Evolutionary conservation across 2,888 invertebrate species (phyloP).

Genomic region (Druceiella hillmani): DNA sequence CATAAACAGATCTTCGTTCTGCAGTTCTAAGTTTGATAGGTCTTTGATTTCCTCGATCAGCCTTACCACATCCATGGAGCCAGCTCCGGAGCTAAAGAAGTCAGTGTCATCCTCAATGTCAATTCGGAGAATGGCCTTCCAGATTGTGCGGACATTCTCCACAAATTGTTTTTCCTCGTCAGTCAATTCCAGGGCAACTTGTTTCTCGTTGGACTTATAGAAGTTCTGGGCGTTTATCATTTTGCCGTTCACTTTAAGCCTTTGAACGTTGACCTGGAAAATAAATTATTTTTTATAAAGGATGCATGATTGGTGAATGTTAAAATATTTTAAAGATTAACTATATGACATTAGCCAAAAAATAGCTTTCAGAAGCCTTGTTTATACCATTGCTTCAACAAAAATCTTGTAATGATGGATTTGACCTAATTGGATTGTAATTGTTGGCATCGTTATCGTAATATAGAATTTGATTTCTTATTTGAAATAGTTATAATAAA

Average conservation of each 20-base stretch:
- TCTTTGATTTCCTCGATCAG: slow-evolving; percentile 91
- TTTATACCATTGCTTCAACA: too few species aligned
- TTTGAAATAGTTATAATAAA: too few species aligned
- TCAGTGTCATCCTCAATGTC: slow-evolving; percentile 76
- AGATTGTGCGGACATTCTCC: slow-evolving; percentile 61
- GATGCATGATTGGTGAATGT: too few species aligned
- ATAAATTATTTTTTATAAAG: slow-evolving; percentile 13
- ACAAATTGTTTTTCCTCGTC: slow-evolving; percentile 68
- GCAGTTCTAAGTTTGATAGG: slow-evolving; percentile 65
- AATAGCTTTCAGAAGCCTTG: too few species aligned
- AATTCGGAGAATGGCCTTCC: slow-evolving; percentile 79
- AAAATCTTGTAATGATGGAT: too few species aligned
- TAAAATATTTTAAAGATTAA: too few species aligned
- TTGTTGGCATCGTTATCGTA: not conserved
- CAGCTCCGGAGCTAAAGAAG: slow-evolving; percentile 93
- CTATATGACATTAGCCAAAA: too few species aligned
- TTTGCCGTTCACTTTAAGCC: slow-evolving; percentile 70
- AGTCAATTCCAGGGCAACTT: slow-evolving; percentile 58
- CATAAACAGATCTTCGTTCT: slow-evolving; percentile 91
- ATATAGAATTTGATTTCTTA: too few species aligned
- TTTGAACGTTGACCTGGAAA: slow-evolving; percentile 67
- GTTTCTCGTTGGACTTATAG: slow-evolving; percentile 59
- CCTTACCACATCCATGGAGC: slow-evolving; percentile 95
- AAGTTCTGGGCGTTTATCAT: slow-evolving; percentile 78
- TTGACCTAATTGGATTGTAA: not conserved